Conservation (phyloP, 2,888 invertebrate genomes). For the Scrobipalpa costella region DNA sequence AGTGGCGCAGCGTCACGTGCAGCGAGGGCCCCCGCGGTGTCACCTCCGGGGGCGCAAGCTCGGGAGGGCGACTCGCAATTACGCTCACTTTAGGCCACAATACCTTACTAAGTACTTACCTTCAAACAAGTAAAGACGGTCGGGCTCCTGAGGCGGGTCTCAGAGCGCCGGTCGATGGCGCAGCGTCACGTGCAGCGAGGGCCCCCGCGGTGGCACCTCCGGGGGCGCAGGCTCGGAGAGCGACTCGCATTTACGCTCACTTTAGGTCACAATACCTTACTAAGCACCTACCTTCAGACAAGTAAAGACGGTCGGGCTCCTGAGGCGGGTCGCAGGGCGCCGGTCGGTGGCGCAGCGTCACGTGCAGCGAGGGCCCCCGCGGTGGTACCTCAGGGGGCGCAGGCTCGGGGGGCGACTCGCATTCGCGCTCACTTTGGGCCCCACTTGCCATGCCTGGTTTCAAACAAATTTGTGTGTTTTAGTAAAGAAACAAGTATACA, state of each 20-base stretch:
- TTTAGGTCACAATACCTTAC: slow-evolving; percentile 27
- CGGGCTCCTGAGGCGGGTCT: slow-evolving; percentile 75
- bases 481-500: background rate
- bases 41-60: slow-evolving; percentile 92
- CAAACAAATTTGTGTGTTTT: background rate
- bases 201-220: slow-evolving; percentile 92
- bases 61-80: slow-evolving; percentile 92
- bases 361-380: slow-evolving; percentile 90
- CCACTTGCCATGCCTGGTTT: slow-evolving; percentile 28
- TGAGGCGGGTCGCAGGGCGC: slow-evolving; percentile 69
- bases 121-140: slow-evolving; percentile 72
- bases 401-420: slow-evolving; percentile 91
- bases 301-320: slow-evolving; percentile 72
- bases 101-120: slow-evolving; percentile 48
- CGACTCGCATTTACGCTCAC: slow-evolving; percentile 84
- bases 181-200: slow-evolving; percentile 86
- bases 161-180: slow-evolving; percentile 68
- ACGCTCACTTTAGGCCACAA: no score
- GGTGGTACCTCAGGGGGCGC: slow-evolving; percentile 93
- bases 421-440: slow-evolving; percentile 74
- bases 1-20: slow-evolving; percentile 82
- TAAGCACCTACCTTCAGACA: slow-evolving; percentile 67
- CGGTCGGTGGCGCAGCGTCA: slow-evolving; percentile 77
- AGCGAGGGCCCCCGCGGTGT: slow-evolving; percentile 92
- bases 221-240: slow-evolving; percentile 93